Evolutionary conservation across 2,888 invertebrate species (phyloP), one percentile per base, ranked within the genome.

Genomic region (Philhelius pedissequus): DNA sequence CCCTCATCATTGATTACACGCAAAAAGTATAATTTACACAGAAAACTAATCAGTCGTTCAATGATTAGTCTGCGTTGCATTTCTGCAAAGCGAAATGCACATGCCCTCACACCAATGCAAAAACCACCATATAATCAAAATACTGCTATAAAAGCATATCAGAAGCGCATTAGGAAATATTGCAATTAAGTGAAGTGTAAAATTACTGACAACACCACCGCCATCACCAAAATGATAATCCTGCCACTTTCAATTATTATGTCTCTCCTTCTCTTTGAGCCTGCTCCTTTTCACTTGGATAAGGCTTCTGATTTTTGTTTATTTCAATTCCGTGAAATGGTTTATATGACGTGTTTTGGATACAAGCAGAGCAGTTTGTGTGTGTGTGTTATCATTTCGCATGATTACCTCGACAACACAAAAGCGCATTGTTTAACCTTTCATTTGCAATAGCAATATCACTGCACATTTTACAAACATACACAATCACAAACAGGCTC

Each of bases 341-440:
- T 4, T 52, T 48, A 6, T 52, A 4, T 30, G n/a, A 5, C 22
- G 45, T 20, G 13, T 48, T 48, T 25, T 25, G n/a, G 13, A 13
- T 50, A n/a, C 18, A 56, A 1, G 15, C 18, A 5, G n/a, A n/a
- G 11, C 9, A 13, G 18, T n/a, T n/a, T n/a, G n/a, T n/a, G 32
- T 35, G 4, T 48, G 48, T 43, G 27, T 43, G 56, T 66, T 45
- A 75, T 84, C 75, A 84, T 84, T 84, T 75, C 74, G 69, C 43
- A 66, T 84, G 83, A 84, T 84, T 84, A 75, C 70, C 79, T 66
- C 52, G 56, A 35, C 32, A 32, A 50, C 79, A 84, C 79, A 79
- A 79, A 79, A 79, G 75, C 70, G 58, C 83, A 84, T 70, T 20
- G 11, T 56, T 56, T 58, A 52, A 74, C 35, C 68, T 69, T 79